Base-by-base conservation (phyloP, 2,113 vertebrate genomes). In the Scopus umbretta region DNA sequence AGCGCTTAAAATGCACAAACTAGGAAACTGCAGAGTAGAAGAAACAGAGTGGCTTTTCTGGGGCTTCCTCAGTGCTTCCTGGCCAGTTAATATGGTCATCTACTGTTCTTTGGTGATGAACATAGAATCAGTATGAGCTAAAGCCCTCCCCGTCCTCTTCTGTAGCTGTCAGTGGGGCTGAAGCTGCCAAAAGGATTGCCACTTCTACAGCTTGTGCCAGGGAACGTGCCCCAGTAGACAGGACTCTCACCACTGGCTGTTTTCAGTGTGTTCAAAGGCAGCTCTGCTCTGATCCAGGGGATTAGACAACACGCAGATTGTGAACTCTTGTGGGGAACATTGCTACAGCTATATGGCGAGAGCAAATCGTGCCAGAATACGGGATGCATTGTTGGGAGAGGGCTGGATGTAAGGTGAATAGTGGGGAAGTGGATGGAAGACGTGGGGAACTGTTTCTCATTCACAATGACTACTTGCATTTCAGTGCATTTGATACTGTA, bases 51-150 rank as follows among this genome's bases (percentile, higher is more conserved):
- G 6, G 2, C 9, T 9, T 72, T 90, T 76, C 74, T 66, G 17
- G 6, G 23, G 9, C 20, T 58, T 70, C 13, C 19, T 90, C 3
- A 0, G n/a, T 43, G 23, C 23, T 80, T 61, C 21, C 25, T 72
- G 29, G 15, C 18, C 53, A 9, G 8, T 53, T 70, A 32, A 40
- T 30, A 47, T 10, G n/a, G 26, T 49, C 40, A 38, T 9, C 13
- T 49, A 6, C 17, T 16, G 3, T 7, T 17, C 34, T 66, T 13
- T 58, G 27, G 30, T 66, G 30, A 26, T 84, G 18, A 55, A 26
- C 2, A 0, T 7, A 61, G 10, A 29, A 15, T 74, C 55, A n/a
- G 18, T 22, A 26, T 1, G 3, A 84, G 30, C 16, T 43, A 55
- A 49, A 75, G 32, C 26, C 5, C 12, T 12, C 26, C 11, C 10